Conservation (phyloP, 1,140 invertebrate species). For the Rhynchophorus ferrugineus region DNA sequence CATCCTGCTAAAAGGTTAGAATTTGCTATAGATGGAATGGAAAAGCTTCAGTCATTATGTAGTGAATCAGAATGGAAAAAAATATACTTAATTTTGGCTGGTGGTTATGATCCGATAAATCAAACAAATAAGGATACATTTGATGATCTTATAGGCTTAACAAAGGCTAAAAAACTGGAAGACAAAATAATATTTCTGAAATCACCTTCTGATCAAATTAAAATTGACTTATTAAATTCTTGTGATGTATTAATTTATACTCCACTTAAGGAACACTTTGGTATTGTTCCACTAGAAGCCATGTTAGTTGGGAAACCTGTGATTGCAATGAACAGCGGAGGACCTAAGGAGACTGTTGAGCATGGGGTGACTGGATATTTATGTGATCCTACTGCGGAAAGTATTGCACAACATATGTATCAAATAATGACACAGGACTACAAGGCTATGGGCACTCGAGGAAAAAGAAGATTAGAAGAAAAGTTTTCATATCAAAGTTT, state of each 20-base stretch:
- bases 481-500: slow-evolving; percentile 67
- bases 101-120: slow-evolving; percentile 90
- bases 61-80: slow-evolving; percentile 49
- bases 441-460: slow-evolving; percentile 60
- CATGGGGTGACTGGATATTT: slow-evolving; percentile 87
- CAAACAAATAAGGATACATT: slow-evolving; percentile 86
- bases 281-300: slow-evolving; percentile 97
- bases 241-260: slow-evolving; percentile 86
- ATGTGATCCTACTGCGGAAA: slow-evolving; percentile 56
- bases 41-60: slow-evolving; percentile 51
- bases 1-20: slow-evolving; percentile 93
- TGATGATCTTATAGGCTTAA: slow-evolving; percentile 63
- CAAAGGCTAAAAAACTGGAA: slow-evolving; percentile 56
- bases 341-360: slow-evolving; percentile 88
- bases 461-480: slow-evolving; percentile 60
- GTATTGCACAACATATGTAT: slow-evolving; percentile 75
- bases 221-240: slow-evolving; percentile 68
- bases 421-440: slow-evolving; percentile 48
- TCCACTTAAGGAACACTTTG: slow-evolving; percentile 96
- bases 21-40: slow-evolving; percentile 75
- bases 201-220: slow-evolving; percentile 79
- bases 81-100: slow-evolving; percentile 86
- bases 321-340: slow-evolving; percentile 91
- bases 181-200: slow-evolving; percentile 76
- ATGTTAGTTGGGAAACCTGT: slow-evolving; percentile 93